Percentiles rank a stretch among this genome's conserved stretches.
Evolutionary conservation across 2,888 invertebrate genomes (phyloP).

Genomic region (Oscheius onirici): DNA sequence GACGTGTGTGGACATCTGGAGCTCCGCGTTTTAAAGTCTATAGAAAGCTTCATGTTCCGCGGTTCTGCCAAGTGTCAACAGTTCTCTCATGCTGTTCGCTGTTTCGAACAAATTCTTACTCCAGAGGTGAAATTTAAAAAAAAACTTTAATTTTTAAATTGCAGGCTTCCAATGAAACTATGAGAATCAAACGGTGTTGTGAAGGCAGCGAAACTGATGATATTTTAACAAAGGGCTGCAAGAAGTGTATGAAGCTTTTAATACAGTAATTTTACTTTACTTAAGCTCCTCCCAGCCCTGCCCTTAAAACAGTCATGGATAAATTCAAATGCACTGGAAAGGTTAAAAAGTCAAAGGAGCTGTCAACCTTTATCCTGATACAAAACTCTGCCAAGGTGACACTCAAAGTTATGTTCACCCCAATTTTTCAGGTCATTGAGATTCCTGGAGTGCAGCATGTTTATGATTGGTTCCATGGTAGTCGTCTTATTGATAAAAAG

Average conservation of each 20-base stretch:
- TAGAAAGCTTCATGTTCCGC: background rate
- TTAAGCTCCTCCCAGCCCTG: background rate
- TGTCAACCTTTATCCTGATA: background rate
- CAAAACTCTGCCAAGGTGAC: background rate
- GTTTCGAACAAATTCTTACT: background rate
- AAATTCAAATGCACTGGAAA: background rate
- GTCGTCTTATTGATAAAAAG: slow-evolving; percentile 10
- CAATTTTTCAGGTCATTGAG: background rate
- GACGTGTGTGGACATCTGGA: background rate
- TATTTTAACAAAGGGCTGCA: background rate
- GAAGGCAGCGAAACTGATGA: background rate
- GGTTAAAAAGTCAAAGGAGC: background rate
- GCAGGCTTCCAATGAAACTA: slow-evolving; percentile 3
- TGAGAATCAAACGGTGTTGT: background rate
- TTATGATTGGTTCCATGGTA: slow-evolving; percentile 21
- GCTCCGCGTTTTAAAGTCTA: background rate
- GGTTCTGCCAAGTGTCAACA: background rate
- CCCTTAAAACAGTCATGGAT: background rate
- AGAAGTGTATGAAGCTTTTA: background rate
- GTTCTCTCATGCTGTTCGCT: background rate
- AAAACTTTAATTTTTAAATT: background rate
- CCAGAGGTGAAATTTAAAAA: background rate
- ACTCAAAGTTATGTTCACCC: too few species aligned
- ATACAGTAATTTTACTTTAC: background rate
- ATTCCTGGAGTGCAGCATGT: slow-evolving; percentile 6